Evolutionary conservation across 2,113 vertebrate species (phyloP).

Genomic region (Zapus hudsonius): DNA sequence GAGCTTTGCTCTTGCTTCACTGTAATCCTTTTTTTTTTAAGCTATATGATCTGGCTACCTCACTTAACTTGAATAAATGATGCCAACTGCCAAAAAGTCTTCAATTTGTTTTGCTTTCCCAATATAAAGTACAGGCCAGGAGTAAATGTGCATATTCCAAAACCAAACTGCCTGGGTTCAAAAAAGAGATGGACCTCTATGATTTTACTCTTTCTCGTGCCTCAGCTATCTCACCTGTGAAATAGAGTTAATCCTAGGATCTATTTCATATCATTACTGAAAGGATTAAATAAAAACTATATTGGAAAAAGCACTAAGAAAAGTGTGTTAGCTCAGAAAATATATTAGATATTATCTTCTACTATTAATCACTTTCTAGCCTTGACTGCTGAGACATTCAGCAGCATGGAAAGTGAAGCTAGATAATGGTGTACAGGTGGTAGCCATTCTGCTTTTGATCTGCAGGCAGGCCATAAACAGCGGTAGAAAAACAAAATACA

Average conservation of each 20-base stretch:
- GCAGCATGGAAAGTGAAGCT: neutral
- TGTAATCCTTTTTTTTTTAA: constrained; percentile 52
- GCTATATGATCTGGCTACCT: constrained; percentile 19
- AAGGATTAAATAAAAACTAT: constrained; percentile 50
- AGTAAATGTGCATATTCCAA: constrained; percentile 27
- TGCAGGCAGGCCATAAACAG: neutral
- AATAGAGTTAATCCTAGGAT: constrained; percentile 11
- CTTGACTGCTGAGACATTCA: constrained; percentile 39
- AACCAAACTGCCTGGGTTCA: constrained; percentile 41
- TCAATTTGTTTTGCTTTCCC: constrained; percentile 34
- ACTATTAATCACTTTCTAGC: constrained; percentile 28
- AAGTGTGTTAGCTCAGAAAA: neutral
- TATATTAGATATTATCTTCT: constrained; percentile 23
- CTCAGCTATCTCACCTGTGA: neutral
- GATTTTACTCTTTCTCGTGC: neutral
- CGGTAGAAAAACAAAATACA: neutral
- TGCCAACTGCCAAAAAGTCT: constrained; percentile 48
- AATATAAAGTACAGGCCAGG: neutral
- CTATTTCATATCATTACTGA: constrained; percentile 18
- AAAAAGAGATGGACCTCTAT: constrained; percentile 18
- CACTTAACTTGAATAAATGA: constrained; percentile 63
- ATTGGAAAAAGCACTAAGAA: constrained; percentile 46
- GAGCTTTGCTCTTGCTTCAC: too few relatives aligned
- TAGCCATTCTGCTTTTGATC: neutral
- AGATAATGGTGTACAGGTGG: neutral